phyloP scores from a whole-genome alignment of 1,140 invertebrate genomes.

The Protaetia brevitarsis region DNA sequence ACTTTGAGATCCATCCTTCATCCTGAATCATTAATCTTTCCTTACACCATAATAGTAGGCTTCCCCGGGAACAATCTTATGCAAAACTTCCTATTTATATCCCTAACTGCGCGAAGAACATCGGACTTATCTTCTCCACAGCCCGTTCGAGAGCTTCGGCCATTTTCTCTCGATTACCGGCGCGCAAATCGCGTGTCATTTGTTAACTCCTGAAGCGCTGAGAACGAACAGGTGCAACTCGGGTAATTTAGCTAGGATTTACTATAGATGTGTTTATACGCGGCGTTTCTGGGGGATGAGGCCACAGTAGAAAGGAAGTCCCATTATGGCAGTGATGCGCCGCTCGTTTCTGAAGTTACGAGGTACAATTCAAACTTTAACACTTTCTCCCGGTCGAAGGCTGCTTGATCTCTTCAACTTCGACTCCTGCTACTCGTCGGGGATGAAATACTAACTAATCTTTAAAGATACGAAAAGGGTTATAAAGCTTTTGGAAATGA shows the following conservation, averaged over 20 bases:
- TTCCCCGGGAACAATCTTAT: conserved; percentile 41
- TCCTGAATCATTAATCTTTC: conserved; percentile 44
- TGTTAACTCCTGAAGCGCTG: conserved; percentile 43
- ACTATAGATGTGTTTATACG: conserved; percentile 33
- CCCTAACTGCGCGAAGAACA: conserved; percentile 26
- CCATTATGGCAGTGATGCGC: background rate
- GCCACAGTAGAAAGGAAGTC: background rate
- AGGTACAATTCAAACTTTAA: conserved; percentile 21
- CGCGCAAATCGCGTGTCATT: conserved; percentile 46
- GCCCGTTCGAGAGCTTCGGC: background rate
- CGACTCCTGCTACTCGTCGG: background rate
- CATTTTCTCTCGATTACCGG: conserved; percentile 43
- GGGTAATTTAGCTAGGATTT: conserved; percentile 46
- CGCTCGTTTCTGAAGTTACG: background rate
- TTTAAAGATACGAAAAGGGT: too few relatives aligned
- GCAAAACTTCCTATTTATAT: conserved; percentile 44
- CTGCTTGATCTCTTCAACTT: conserved; percentile 9
- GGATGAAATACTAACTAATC: background rate
- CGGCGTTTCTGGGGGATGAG: background rate
- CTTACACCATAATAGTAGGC: conserved; percentile 26
- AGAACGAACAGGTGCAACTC: conserved; percentile 42
- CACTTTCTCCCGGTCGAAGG: conserved; percentile 13
- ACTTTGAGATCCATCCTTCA: conserved; percentile 39
- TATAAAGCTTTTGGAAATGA: too few relatives aligned
- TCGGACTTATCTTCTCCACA: conserved; percentile 40